Percentiles rank a stretch among this genome's conserved stretches.
Evolutionary conservation across 2,113 vertebrate genomes (phyloP).

Genomic region (Anarhynchus alexandrinus): DNA sequence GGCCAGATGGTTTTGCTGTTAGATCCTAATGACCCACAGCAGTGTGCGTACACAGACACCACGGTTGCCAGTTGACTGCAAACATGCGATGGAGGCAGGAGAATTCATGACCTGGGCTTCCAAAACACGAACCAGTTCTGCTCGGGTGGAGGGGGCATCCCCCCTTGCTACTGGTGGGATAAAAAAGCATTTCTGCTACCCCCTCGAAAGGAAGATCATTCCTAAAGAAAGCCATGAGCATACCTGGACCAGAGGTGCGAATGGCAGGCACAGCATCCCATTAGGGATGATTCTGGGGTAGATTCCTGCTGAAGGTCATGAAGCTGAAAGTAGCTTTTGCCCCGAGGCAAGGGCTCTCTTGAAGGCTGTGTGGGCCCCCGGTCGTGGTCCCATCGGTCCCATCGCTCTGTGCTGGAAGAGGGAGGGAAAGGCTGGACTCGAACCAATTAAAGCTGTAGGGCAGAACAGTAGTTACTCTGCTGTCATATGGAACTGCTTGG

Average conservation of each 20-base stretch:
- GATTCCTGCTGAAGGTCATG: background rate
- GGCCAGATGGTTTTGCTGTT: constrained; percentile 69
- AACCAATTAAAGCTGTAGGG: background rate
- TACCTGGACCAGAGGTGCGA: background rate
- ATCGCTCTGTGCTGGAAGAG: background rate
- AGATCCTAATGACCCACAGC: constrained; percentile 58
- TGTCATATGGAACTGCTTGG: constrained; percentile 44
- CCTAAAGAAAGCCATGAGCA: background rate
- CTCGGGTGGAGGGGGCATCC: background rate
- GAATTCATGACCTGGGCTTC: constrained; percentile 27
- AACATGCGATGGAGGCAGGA: background rate
- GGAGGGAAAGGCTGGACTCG: background rate
- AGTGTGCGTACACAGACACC: constrained; percentile 18
- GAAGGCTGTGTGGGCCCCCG: background rate
- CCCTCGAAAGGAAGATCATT: background rate
- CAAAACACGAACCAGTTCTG: background rate
- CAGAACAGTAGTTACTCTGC: background rate
- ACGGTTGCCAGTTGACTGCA: constrained; percentile 34
- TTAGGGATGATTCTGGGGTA: background rate
- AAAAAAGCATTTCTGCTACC: background rate
- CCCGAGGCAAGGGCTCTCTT: background rate
- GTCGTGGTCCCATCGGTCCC: background rate
- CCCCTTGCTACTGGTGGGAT: background rate
- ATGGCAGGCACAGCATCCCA: rapidly evolving
- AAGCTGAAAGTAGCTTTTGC: background rate